Evolutionary conservation across 2,797 vertebrate species (phyloP), one percentile per base, ranked within the genome.

Genomic region (Staurois parvus): DNA sequence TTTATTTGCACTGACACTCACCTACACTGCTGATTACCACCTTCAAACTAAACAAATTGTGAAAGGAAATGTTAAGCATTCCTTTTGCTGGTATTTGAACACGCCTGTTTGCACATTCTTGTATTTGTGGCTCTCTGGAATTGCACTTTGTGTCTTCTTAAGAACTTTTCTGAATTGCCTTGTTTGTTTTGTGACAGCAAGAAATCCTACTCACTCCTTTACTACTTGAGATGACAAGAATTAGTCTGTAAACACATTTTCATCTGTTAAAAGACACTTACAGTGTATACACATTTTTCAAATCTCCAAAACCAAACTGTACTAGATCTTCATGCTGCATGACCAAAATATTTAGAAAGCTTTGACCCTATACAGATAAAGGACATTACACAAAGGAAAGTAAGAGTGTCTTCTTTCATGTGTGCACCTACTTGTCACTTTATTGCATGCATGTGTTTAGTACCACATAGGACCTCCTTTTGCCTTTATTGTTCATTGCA

Each of bases 1-100:
- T 34, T 67, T 30, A 19, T 74, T 64, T 74, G 28, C 59, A 9
- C 72, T 62, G 69, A 37, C 48, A 64, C 30, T 83, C 69, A 40
- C 29, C 37, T 29, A 37, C 68, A 77, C 28, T 11, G 26, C 26
- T 74, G 34, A 45, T 74, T 75, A 19, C 75, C 85, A 74, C 76
- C 84, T 85, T 34, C 30, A 78, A 79, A 74, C 40, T 78, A 86
- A 83, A 83, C 85, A 83, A 73, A 78, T 82, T 78, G 52, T 76
- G 64, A 86, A 82, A 64, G 75, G 34, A 56, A 48, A 66, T 59
- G 12, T 67, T 79, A n/a, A 81, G 34, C 21, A 8, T 40, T 26
- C 66, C 26, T 64, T 66, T 68, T 40, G 52, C 37, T 42, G 26
- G 28, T 73, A 24, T 59, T 86, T 68, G 72, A 17, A 74, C 74